Evolutionary conservation across 1,140 invertebrate genomes (phyloP).

Genomic region (Hetaerina americana): DNA sequence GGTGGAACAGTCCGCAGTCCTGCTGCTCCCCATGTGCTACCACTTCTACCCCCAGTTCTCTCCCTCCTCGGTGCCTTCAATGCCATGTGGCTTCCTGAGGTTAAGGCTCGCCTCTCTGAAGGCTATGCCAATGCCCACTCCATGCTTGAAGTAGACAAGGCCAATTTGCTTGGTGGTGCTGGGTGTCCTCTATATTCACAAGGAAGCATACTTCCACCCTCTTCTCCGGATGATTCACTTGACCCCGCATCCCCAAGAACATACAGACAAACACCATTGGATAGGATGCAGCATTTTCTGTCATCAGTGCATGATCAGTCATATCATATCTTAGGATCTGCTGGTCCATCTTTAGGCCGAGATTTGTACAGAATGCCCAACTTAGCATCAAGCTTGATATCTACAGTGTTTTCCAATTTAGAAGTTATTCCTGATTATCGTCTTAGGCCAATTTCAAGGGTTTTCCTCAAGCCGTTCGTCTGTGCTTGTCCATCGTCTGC

Average conservation of each 20-base stretch:
- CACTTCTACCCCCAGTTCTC: conserved; percentile 62
- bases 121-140: conserved; percentile 53
- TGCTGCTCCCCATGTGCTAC: conserved; percentile 63
- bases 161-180: conserved; percentile 46
- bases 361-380: conserved; percentile 65
- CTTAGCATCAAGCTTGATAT: conserved; percentile 43
- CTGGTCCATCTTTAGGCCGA: conserved; percentile 61
- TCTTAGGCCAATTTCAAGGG: conserved; percentile 63
- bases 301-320: conserved; percentile 52
- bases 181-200: conserved; percentile 21
- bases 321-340: conserved; percentile 64
- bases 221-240: conserved; percentile 26
- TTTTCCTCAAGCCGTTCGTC: conserved; percentile 75
- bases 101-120: conserved; percentile 42
- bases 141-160: conserved; percentile 55
- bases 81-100: conserved; percentile 58
- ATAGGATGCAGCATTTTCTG: conserved; percentile 72
- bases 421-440: conserved; percentile 74
- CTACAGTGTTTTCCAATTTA: conserved; percentile 52
- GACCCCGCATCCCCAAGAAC: conserved; percentile 12
- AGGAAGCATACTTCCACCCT: conserved; percentile 20
- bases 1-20: conserved; percentile 47
- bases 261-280: conserved; percentile 37
- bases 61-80: conserved; percentile 62
- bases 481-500: conserved; percentile 66